A percentile compares a stretch with the other conserved stretches of the same genome.
These are phyloP conservation scores for Acrocera orbiculus DNA, from an alignment of 2,888 invertebrate genomes.

Conservation along the genomic window DNA sequence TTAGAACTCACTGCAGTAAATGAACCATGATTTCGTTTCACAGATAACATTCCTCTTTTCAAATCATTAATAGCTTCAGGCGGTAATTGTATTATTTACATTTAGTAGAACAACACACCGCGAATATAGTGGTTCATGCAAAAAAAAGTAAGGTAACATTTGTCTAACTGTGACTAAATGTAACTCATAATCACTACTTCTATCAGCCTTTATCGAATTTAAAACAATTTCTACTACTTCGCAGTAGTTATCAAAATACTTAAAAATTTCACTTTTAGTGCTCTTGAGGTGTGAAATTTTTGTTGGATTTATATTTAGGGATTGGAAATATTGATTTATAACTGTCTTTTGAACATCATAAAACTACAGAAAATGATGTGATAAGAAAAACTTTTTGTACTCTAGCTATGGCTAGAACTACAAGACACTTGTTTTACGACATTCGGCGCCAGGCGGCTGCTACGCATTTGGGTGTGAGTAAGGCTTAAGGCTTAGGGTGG, in stretches of 20 bases:
- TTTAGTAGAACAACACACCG: not conserved
- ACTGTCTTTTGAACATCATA: too few species aligned
- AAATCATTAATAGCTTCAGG: not conserved
- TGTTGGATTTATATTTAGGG: too few species aligned
- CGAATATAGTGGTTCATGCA: slow-evolving; percentile 1
- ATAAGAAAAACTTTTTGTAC: too few species aligned
- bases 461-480: too few species aligned
- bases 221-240: slow-evolving; percentile 4
- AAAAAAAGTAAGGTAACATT: slow-evolving; percentile 1
- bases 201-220: slow-evolving; percentile 2
- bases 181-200: slow-evolving; percentile 1
- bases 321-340: too few species aligned
- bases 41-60: not conserved
- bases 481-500: too few species aligned
- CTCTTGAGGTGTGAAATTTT: not conserved
- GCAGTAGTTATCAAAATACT: slow-evolving; percentile 3
- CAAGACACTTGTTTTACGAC: too few species aligned
- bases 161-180: slow-evolving; percentile 2
- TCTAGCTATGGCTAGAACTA: too few species aligned
- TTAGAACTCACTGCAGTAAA: not conserved
- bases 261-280: slow-evolving; percentile 3
- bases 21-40: slow-evolving; percentile 1
- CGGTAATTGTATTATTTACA: not conserved
- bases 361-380: too few species aligned
- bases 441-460: too few species aligned